Evolutionary conservation across 37 sponge, comb jelly and placozoan species (phyloP), one percentile per base, ranked within the genome.

Genomic region (Beroe ovata): DNA sequence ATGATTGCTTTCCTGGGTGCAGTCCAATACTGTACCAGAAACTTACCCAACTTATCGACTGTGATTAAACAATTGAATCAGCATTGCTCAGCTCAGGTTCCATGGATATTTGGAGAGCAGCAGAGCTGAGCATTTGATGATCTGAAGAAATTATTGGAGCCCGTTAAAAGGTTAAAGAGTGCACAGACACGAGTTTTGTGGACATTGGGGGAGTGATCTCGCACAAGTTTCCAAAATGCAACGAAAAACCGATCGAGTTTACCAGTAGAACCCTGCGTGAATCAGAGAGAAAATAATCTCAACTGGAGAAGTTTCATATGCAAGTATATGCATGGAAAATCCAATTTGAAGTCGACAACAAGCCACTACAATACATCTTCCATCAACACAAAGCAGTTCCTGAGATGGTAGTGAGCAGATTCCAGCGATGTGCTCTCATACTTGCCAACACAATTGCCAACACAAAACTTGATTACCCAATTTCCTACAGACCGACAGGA

Each of bases 351-450:
- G 62, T 90, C 8, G 93, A 93, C 54, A 89, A 93, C 61, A 90
- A 90, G 42, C 91, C 93, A 2, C 90, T 93, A 0, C 62, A 38
- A 1, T 42, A 90, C 64, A 91, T 93, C 40, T 91, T 93, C 29
- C 28, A 35, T 37, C 60, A 30, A 3, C 37, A 20, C 22, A 89
- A 60, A 60, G 23, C 60, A 26, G 64, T 91, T 29, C 89, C 91
- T 63, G 47, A 88, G 22, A 81, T 91, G 90, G 91, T 91, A 19
- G 69, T 90, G 11, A 62, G 88, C 19, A 1, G 89, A 19, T 6
- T 92, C 3, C 89, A 90, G 63, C 23, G 92, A 0, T 93, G 93
- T 91, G 90, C 93, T 0, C 58, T 91, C 4, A 77, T 66, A 21
- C 89, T 91, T n/a, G n/a, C n/a, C n/a, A n/a, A n/a, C n/a, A n/a